Evolutionary conservation across 2,797 vertebrate genomes (phyloP).

Genomic region (Trichosurus vulpecula): DNA sequence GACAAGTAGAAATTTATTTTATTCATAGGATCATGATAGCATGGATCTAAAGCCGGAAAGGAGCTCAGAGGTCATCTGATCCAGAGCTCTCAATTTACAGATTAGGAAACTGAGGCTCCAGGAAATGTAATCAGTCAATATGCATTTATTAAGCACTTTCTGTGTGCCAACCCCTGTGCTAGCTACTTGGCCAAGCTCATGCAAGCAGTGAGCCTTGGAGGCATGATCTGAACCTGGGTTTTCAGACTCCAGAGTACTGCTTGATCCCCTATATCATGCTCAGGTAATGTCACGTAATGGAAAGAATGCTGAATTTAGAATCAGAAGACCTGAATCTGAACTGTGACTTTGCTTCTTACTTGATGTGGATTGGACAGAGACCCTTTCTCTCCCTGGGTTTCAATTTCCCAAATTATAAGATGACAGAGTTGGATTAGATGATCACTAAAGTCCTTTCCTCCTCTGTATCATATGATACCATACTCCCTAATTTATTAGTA

Average conservation of each 20-base stretch:
- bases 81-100: neutral
- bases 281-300: neutral
- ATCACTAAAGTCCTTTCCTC: neutral
- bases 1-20: conserved; percentile 28
- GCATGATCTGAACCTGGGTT: neutral
- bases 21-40: neutral
- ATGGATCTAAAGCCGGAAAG: neutral
- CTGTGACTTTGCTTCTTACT: neutral
- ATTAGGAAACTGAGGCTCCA: neutral
- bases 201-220: neutral
- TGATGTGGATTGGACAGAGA: neutral
- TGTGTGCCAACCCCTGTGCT: neutral
- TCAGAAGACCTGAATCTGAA: neutral
- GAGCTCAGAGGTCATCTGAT: neutral
- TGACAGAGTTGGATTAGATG: neutral
- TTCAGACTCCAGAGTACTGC: neutral
- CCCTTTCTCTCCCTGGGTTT: neutral
- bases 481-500: neutral
- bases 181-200: neutral
- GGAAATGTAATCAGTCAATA: neutral
- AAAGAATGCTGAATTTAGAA: neutral
- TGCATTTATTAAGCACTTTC: neutral
- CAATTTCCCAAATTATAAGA: neutral
- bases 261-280: neutral
- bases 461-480: neutral